Base-by-base conservation (phyloP, 2,888 invertebrate genomes). In the Antheraea yamamai region DNA sequence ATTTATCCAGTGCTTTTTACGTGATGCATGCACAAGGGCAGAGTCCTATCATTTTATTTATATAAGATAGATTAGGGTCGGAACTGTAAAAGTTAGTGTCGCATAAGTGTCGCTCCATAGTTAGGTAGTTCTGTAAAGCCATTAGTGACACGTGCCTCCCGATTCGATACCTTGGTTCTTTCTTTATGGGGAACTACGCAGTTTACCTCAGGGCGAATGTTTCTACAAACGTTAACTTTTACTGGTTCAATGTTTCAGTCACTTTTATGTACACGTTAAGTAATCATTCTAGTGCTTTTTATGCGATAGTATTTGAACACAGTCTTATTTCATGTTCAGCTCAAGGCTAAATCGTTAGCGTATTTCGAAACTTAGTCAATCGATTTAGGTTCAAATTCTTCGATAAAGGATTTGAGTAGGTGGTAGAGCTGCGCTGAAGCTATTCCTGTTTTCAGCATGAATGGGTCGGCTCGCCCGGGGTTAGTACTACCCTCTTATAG, bases 101-200 rank as follows among this genome's bases (percentile, higher is more conserved):
- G 47, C 12, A 82, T 84, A 77, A 73, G 73, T 79, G 78, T 82
- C 80, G 77, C 74, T 77, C 76, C 81, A 81, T 83, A 66, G 64
- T 64, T 64, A 83, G 81, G 86, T 87, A 87, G 85, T 85, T 84
- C 83, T 81, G 82, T 83, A 78, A 77, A 80, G 87, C 87, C 88
- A 89, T 89, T 89, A 90, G 87, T 83, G 85, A 85, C 88, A 89
- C 88, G 87, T 89, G 90, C 86, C 85, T 82, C 78, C 82, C 81
- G 82, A 86, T 86, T 85, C 85, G 83, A 85, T 86, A 84, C 86
- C 82, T 86, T 83, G 39, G 70, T 70, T 70, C 35, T 70, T 70
- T 20, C n/a, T 70, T 70, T 70, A 70, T 39, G 39, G 70, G 70
- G 39, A 70, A 39, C 70, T 61, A 61, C 39, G 39, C 70, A 70